These are phyloP conservation scores for Peromyscus aztecus DNA, from an alignment of 2,797 vertebrate genomes.

Conservation along the genomic window DNA sequence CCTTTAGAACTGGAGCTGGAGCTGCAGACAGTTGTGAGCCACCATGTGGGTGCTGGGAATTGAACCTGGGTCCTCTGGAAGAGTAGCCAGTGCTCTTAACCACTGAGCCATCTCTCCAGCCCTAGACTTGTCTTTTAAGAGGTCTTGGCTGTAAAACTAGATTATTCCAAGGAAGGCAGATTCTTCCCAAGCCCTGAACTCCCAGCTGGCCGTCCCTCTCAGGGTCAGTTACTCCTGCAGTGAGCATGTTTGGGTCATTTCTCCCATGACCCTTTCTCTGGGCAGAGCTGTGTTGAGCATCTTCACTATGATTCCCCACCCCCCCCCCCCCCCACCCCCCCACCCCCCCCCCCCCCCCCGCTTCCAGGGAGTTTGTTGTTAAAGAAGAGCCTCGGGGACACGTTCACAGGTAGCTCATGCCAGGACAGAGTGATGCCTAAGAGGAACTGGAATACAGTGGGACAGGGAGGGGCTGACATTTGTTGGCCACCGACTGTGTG, in stretches of 20 bases:
- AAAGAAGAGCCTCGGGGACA: not conserved
- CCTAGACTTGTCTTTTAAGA: not conserved
- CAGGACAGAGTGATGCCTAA: not conserved
- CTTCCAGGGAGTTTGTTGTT: not conserved
- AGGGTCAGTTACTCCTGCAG: not conserved
- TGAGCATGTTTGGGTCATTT: not conserved
- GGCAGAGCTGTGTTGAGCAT: accelerated
- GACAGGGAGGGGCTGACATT: not conserved
- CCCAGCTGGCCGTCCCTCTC: not conserved
- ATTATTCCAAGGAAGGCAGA: not conserved
- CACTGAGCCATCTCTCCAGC: not conserved
- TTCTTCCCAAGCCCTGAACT: not conserved
- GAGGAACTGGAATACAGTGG: not conserved
- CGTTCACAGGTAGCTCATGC: not conserved
- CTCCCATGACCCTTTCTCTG: accelerated
- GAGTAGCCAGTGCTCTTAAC: not conserved
- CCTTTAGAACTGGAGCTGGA: not conserved
- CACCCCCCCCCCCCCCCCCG: no score
- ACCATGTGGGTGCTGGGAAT: not conserved
- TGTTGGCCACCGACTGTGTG: not conserved
- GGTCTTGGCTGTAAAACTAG: not conserved
- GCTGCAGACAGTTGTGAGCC: not conserved
- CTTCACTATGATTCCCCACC: accelerated
- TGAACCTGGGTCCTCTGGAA: not conserved
- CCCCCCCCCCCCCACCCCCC: no score